Evolutionary conservation across 2,113 vertebrate species (phyloP), one percentile per base, ranked within the genome.

Genomic region (Apus apus): DNA sequence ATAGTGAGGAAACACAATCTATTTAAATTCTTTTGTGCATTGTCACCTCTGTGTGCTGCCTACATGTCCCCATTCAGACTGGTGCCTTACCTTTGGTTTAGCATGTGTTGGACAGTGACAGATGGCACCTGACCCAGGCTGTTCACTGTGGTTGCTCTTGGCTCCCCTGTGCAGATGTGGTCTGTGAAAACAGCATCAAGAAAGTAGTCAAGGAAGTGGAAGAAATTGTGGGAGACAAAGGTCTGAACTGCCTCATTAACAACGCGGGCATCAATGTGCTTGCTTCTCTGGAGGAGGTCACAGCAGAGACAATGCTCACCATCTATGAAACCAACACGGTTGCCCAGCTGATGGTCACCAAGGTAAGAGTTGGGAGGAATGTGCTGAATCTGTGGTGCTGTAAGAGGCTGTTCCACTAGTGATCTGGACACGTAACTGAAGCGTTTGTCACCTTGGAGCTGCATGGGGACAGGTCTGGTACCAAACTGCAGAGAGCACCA

Each of bases 201-300:
- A 93, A 97, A 86, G 96, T 96, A 4, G 91, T 96, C 13, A 90
- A 96, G 77, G 96, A 97, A 85, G 98, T 97, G 87, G 96, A 94
- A 62, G 92, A 96, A 61, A 87, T 95, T 4, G 70, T 98, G 80
- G 97, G 98, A 30, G 93, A 93, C 13, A 94, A 88, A 50, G 98
- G 98, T 8, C 95, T 98, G 75, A 98, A 98, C 95, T 97, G 98
- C 94, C 96, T 98, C 68, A 97, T 98, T 51, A 98, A 98, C 97
- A 98, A 98, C 2, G 97, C 98, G 4, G 98, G 85, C 56, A 84
- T 97, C 76, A 83, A 96, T 3, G 54, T 79, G 36, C 58, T 75
- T 1, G 93, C 77, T 17, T 92, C 56, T 34, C 45, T 97, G 90
- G 87, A 96, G 84, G 95, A 96, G 29, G 96, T 96, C 25, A 97